Conservation (phyloP, 1,140 invertebrate genomes). For the Cydia fagiglandana region DNA sequence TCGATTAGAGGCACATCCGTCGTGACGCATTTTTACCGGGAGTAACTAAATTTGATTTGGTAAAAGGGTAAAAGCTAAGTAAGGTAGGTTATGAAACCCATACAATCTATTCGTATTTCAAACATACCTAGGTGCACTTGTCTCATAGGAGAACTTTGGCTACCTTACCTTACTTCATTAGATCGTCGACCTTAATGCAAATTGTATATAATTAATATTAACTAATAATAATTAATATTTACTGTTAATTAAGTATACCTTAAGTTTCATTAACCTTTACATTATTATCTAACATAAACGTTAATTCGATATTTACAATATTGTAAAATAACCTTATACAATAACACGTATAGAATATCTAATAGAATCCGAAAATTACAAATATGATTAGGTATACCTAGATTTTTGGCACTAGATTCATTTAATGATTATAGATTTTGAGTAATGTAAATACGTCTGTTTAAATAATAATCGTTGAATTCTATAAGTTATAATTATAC, state of each 20-base stretch:
- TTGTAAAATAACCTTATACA: conserved; percentile 9
- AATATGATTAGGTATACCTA: conserved; percentile 22
- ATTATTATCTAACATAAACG: conserved; percentile 6
- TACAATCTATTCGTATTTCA: neutral
- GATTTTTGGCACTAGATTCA: conserved; percentile 23
- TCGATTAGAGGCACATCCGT: neutral
- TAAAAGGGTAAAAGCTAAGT: neutral
- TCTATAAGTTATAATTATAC: conserved; percentile 1
- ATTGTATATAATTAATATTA: neutral
- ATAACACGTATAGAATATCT: conserved; percentile 14
- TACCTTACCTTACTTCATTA: neutral
- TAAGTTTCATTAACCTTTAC: neutral
- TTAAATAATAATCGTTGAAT: conserved; percentile 11
- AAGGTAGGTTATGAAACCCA: neutral
- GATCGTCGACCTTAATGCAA: neutral
- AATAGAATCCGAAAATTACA: conserved; percentile 22
- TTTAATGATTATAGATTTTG: conserved; percentile 26
- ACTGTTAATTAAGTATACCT: conserved; percentile 6
- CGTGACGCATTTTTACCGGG: neutral
- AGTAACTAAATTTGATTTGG: neutral
- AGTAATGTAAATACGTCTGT: conserved; percentile 20
- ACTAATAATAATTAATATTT: neutral
- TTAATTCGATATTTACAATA: conserved; percentile 21
- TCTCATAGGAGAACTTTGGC: neutral
- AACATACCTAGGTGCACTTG: neutral